A percentile compares a stretch with the other conserved stretches of the same genome.
Evolutionary conservation across 2,113 vertebrate genomes (phyloP).

Genomic region (Rhegmatorhina hoffmannsi): DNA sequence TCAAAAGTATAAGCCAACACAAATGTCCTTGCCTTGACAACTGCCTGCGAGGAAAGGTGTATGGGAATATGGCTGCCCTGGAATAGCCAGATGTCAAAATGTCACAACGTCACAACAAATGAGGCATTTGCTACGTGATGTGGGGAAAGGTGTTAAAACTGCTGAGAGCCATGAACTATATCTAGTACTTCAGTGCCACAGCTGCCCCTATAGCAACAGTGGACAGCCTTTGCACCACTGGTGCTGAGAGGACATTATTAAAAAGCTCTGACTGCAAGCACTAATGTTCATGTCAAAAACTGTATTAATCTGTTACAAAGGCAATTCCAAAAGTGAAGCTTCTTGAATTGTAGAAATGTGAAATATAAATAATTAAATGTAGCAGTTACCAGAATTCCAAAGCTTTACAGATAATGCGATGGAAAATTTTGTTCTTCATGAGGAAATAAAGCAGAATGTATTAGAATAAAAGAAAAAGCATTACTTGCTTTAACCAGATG

Average conservation of each 20-base stretch:
- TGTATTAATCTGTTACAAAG: not conserved
- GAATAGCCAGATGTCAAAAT: accelerated
- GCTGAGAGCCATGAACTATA: not conserved
- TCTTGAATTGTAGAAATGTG: not conserved
- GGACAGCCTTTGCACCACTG: not conserved
- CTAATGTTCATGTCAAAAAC: not conserved
- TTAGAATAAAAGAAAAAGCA: not conserved
- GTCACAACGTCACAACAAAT: not conserved
- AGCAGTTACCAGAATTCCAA: not conserved
- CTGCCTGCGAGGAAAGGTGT: accelerated
- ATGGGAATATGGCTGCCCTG: not conserved
- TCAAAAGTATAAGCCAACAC: not conserved
- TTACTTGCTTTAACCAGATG: not conserved
- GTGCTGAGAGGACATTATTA: not conserved
- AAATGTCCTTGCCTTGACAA: not conserved
- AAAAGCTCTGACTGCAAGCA: not conserved
- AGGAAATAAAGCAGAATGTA: not conserved
- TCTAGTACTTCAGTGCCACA: not conserved
- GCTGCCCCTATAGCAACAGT: not conserved
- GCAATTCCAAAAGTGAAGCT: not conserved
- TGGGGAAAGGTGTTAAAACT: not conserved
- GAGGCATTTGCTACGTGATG: not conserved
- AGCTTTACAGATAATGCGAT: not conserved
- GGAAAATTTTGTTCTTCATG: not conserved
- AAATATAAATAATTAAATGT: not conserved